Base-by-base conservation (phyloP, 1,140 invertebrate species). In the Achroia grisella region DNA sequence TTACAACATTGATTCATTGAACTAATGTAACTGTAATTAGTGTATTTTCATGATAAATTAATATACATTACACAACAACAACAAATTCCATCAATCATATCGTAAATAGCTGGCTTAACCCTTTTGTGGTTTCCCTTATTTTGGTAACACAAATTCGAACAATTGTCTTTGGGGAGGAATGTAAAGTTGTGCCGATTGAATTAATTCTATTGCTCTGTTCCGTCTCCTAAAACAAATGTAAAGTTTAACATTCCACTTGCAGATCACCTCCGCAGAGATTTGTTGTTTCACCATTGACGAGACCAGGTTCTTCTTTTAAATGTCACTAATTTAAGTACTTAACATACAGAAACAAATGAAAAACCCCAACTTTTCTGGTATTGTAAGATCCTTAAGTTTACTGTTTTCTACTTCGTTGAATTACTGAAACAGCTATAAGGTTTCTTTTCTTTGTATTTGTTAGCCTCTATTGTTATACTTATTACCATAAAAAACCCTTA, bases 121-220 rank as follows among this genome's bases (percentile, higher is more conserved):
- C 65, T 75, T 71, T 66, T 2, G 62, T 55, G 64, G 63, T 52
- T 72, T 64, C 60, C 71, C 66, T 70, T 68, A 68, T 77, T 80
- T 75, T 48, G 59, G 40, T 46, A 62, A 69, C 64, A 57, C 62
- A 67, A 76, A 75, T 70, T 44, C 62, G 60, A 73, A 75, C 71
- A 76, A 80, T 77, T 57, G 71, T 69, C 61, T 72, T 75, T 68
- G 66, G 58, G 59, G 57, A 48, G 62, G 68, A 71, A 76, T 72
- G 63, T 61, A 71, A 72, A 79, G 63, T 76, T 76, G 60, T 62
- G 58, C 52, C 74, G 62, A 79, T 79, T 71, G 78, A 82, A 82
- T 82, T 82, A 82, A 79, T 82, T 79, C 66, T 73, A 82, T 77
- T 57, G 69, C 75, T 71, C 47, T 62, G 69, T 82, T 77, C 71